Percentiles rank a stretch among this genome's conserved stretches.
Conservation (phyloP, 1,140 invertebrate species). For the Trissolcus basalis region DNA sequence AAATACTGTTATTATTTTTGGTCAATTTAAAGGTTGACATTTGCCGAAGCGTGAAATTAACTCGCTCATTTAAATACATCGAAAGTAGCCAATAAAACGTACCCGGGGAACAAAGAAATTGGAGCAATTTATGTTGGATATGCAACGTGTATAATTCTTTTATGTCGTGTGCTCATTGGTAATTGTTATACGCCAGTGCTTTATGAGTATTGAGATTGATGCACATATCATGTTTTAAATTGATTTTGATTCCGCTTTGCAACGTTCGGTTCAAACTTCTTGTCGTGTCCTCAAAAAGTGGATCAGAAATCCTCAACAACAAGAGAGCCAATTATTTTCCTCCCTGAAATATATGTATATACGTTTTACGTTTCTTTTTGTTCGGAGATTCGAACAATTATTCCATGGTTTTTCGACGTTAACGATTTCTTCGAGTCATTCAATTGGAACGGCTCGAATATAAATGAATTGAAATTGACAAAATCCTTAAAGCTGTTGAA, state of each 20-base stretch:
- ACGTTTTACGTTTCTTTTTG: neutral
- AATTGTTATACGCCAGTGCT: conserved; percentile 16
- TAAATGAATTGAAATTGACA: conserved; percentile 21
- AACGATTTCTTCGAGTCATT: conserved; percentile 17
- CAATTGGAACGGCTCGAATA: conserved; percentile 6
- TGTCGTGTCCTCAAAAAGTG: neutral
- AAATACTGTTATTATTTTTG: conserved; percentile 34
- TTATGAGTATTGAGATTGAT: conserved; percentile 34
- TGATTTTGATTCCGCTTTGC: conserved; percentile 16
- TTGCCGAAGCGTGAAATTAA: conserved; percentile 36
- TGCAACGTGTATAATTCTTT: conserved; percentile 20
- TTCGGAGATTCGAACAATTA: too few relatives aligned
- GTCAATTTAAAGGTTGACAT: conserved; percentile 21
- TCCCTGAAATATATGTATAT: neutral
- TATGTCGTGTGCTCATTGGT: conserved; percentile 19
- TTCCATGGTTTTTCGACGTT: neutral
- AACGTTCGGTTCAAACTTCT: neutral
- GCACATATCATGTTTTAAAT: neutral
- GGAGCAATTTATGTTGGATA: conserved; percentile 31
- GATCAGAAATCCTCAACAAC: neutral
- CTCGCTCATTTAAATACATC: conserved; percentile 36
- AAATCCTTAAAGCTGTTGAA: conserved; percentile 18
- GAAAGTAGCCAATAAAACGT: conserved; percentile 30
- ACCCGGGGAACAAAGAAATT: conserved; percentile 41
- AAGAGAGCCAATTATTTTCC: neutral